Evolutionary conservation across 2,888 invertebrate species (phyloP).

Genomic region (Toxonevra muliebris): DNA sequence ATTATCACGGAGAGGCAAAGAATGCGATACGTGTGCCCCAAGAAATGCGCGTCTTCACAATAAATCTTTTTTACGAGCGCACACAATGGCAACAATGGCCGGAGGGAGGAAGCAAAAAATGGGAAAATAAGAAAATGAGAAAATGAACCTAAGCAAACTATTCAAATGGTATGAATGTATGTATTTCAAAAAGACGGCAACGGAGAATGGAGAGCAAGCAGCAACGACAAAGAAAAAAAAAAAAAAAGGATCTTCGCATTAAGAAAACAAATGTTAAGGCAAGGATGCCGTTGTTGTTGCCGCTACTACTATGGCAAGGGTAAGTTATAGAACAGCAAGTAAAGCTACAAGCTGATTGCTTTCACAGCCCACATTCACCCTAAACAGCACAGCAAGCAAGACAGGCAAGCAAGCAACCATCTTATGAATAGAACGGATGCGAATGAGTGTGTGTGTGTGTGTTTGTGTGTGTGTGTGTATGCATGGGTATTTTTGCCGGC

Average conservation of each 20-base stretch:
- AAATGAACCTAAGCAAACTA: constrained; percentile 63
- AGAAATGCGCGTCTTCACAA: constrained; percentile 63
- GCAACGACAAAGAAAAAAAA: constrained; percentile 28
- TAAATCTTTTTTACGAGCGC: constrained; percentile 64
- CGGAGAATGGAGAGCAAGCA: constrained; percentile 7
- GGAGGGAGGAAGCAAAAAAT: constrained; percentile 43
- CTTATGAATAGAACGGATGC: constrained; percentile 34
- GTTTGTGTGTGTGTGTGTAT: constrained; percentile 13
- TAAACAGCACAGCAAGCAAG: constrained; percentile 34
- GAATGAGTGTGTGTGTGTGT: constrained; percentile 5
- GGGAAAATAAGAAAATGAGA: constrained; percentile 41
- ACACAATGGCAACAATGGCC: constrained; percentile 63
- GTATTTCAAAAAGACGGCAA: constrained; percentile 45
- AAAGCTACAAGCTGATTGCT: constrained; percentile 23
- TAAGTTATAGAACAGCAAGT: constrained; percentile 16
- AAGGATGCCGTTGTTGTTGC: constrained; percentile 14
- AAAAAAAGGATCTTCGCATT: constrained; percentile 42
- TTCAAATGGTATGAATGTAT: constrained; percentile 58
- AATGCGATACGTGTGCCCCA: constrained; percentile 53
- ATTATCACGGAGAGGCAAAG: constrained; percentile 27
- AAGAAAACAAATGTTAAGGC: constrained; percentile 50
- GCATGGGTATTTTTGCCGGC: constrained; percentile 7
- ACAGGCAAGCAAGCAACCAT: constrained; percentile 47
- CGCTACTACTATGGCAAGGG: constrained; percentile 44
- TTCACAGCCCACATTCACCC: not conserved